Conservation (phyloP, 2,888 invertebrate genomes). For the Andrena praecox region DNA sequence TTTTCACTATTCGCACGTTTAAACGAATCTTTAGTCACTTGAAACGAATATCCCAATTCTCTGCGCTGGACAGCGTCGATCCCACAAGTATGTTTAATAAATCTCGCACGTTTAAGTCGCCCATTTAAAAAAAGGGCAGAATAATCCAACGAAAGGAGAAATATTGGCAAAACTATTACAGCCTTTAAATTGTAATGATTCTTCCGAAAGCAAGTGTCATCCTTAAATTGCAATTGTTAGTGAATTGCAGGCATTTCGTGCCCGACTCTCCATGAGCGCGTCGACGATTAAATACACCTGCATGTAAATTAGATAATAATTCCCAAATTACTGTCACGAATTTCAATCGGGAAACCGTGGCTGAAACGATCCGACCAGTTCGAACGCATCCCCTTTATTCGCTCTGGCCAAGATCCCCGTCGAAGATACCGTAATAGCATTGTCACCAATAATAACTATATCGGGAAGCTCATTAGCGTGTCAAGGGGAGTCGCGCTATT, state of each 20-base stretch:
- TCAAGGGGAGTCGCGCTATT: slow-evolving; percentile 26
- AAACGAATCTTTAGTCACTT: slow-evolving; percentile 14
- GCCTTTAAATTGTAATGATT: too few relatives aligned
- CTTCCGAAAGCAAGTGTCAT: too few relatives aligned
- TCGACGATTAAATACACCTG: not conserved
- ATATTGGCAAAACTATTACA: too few relatives aligned
- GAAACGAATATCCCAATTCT: slow-evolving; percentile 6
- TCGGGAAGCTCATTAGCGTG: slow-evolving; percentile 40
- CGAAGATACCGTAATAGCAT: slow-evolving; percentile 23
- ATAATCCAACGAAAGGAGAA: too few relatives aligned
- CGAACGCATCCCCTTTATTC: slow-evolving; percentile 4
- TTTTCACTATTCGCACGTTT: not conserved
- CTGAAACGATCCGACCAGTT: not conserved
- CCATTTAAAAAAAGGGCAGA: too few relatives aligned
- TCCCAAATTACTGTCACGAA: not conserved
- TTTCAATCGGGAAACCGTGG: slow-evolving; percentile 6
- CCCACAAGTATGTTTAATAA: too few relatives aligned
- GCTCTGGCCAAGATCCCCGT: not conserved
- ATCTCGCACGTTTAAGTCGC: too few relatives aligned
- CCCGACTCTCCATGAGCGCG: not conserved
- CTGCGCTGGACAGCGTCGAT: not conserved
- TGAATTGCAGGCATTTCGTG: too few relatives aligned
- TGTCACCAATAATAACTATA: slow-evolving; percentile 39
- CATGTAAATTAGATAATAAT: not conserved
- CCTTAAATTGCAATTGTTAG: too few relatives aligned